Evolutionary conservation across 1,140 invertebrate genomes (phyloP).

Genomic region (Procambarus virginalis): DNA sequence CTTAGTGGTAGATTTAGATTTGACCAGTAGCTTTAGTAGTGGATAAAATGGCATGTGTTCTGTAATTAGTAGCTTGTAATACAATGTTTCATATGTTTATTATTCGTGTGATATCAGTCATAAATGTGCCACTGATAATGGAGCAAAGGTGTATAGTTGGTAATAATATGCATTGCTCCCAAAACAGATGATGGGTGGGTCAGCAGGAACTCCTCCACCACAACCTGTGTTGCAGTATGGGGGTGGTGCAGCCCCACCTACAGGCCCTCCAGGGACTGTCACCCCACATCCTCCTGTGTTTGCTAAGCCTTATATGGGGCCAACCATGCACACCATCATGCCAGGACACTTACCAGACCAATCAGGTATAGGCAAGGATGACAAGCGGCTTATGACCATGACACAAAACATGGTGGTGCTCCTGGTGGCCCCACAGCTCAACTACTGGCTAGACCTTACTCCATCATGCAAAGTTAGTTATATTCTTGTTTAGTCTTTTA

Average conservation of each 20-base stretch:
- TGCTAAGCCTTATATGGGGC: constrained; percentile 62
- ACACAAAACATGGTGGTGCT: constrained; percentile 48
- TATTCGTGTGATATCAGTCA: background rate
- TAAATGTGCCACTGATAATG: background rate
- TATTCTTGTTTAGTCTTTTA: constrained; percentile 19
- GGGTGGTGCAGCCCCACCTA: constrained; percentile 41
- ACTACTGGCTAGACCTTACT: constrained; percentile 60
- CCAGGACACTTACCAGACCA: constrained; percentile 47
- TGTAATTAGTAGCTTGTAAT: constrained; percentile 37
- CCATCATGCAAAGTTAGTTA: constrained; percentile 67
- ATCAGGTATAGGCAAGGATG: constrained; percentile 46
- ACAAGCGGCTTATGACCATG: constrained; percentile 52
- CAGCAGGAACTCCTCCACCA: constrained; percentile 57
- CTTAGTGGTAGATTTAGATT: constrained; percentile 13
- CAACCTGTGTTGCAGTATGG: constrained; percentile 56
- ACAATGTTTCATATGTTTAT: constrained; percentile 27
- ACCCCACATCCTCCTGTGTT: constrained; percentile 62
- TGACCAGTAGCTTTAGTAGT: constrained; percentile 24
- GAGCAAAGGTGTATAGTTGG: background rate
- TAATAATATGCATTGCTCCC: constrained; percentile 20
- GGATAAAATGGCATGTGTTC: constrained; percentile 33
- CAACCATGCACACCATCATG: constrained; percentile 55
- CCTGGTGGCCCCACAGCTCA: constrained; percentile 51
- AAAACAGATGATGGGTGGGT: constrained; percentile 61
- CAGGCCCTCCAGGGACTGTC: constrained; percentile 55